Percentiles rank a stretch among this genome's conserved stretches.
Evolutionary conservation across 2,797 vertebrate species (phyloP).

Genomic region (Microchirus variegatus): DNA sequence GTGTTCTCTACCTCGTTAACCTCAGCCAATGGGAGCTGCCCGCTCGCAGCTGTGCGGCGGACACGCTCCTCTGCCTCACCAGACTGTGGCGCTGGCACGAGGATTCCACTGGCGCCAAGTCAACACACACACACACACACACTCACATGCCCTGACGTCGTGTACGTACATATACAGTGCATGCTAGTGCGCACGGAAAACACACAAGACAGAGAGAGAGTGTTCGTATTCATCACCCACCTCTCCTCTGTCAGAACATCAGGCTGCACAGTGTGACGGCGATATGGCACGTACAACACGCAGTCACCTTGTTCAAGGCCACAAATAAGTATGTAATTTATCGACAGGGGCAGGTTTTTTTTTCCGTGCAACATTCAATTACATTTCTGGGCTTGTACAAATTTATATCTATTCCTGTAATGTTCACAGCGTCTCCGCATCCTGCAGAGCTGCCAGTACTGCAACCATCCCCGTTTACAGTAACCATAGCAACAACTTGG

Average conservation of each 20-base stretch:
- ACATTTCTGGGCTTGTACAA: conserved; percentile 40
- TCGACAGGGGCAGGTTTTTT: conserved; percentile 39
- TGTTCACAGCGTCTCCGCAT: conserved; percentile 45
- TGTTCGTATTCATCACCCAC: conserved; percentile 39
- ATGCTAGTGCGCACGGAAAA: background rate
- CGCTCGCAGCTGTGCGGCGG: conserved; percentile 67
- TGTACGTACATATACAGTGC: conserved; percentile 43
- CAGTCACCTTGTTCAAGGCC: conserved; percentile 68
- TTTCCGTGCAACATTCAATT: conserved; percentile 56
- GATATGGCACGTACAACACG: conserved; percentile 19
- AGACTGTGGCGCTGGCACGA: conserved; percentile 64
- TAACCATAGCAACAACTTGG: conserved; percentile 78
- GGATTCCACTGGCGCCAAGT: conserved; percentile 58
- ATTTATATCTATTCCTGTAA: conserved; percentile 58
- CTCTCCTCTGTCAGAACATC: conserved; percentile 26
- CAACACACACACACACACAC: too few species aligned
- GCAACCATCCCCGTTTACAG: conserved; percentile 51
- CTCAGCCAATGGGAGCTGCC: conserved; percentile 71
- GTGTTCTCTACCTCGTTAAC: conserved; percentile 76
- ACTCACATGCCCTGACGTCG: too few species aligned
- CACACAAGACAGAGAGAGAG: conserved; percentile 10
- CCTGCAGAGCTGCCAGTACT: conserved; percentile 47
- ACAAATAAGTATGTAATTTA: conserved; percentile 68
- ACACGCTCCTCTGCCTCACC: conserved; percentile 60
- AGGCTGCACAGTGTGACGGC: conserved; percentile 18